A percentile compares a stretch with the other conserved stretches of the same genome.
phyloP scores from a whole-genome alignment of 2,113 vertebrate species.

The Myrmecobius fasciatus region DNA sequence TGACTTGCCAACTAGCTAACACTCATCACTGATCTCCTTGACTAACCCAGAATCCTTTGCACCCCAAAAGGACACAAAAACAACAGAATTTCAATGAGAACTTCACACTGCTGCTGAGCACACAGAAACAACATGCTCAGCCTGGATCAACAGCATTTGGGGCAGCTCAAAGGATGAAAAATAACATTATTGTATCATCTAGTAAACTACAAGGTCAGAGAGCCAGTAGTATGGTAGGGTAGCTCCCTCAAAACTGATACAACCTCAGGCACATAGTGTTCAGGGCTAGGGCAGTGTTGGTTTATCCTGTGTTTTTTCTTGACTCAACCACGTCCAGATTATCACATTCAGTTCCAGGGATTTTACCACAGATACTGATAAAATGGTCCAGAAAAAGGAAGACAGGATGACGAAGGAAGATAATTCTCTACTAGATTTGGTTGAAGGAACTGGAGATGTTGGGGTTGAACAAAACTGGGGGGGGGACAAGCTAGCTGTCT shows the following conservation, averaged over 20 bases:
- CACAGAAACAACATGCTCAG: not conserved
- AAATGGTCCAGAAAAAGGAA: not conserved
- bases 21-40: not conserved
- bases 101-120: not conserved
- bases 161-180: not conserved
- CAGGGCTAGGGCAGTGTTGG: not conserved
- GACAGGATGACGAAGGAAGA: not conserved
- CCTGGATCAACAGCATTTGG: not conserved
- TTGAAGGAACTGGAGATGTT: not conserved
- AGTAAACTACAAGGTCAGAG: not conserved
- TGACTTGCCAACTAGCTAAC: not conserved
- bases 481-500: not conserved
- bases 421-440: not conserved
- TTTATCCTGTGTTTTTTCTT: not conserved
- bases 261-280: not conserved
- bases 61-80: not conserved
- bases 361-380: not conserved
- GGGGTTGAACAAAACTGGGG: not conserved
- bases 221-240: not conserved
- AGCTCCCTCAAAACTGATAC: not conserved
- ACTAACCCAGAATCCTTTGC: not conserved
- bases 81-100: not conserved
- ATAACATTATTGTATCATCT: not conserved
- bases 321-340: not conserved
- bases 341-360: not conserved